Base-by-base conservation (phyloP, 2,797 vertebrate species). In the Rallus crepitans region DNA sequence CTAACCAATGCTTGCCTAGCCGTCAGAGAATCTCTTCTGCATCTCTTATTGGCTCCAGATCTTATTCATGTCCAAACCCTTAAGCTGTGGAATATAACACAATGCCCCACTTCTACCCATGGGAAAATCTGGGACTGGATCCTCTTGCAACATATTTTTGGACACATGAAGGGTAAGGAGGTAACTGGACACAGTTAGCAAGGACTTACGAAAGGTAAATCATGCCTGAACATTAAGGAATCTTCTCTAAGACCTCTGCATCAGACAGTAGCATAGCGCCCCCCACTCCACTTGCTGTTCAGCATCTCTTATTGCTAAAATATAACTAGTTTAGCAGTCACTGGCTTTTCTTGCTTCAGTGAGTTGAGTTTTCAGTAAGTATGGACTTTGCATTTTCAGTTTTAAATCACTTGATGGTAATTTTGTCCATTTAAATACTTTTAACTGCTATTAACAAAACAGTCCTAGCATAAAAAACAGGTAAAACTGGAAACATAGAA, bases 331-430 rank as follows among this genome's bases (percentile, higher is more conserved):
- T 16, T 5, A 69, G 48, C 15, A 59, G 17, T 59, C 23, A 82
- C 3, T 47, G 1, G 0, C 14, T 83, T 50, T 66, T 55, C 31
- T 72, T 50, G 6, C 73, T 55, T 56, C 0, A 0, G 8, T 18
- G 20, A 86, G 19, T 33, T 63, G 9, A 89, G 8, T 42, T 42
- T 42, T 17, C 12, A 71, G 20, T 88, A 88, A 57, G 8, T 11
- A 72, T 3, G 30, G 37, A 63, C 39, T 61, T 92, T 16, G 11
- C 11, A n/a, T 90, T 75, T 90, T 68, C 48, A 25, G 28, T 35
- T 94, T 93, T 65, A 63, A 92, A 85, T 19, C 69, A 47, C 25
- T 23, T 39, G 28, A 61, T 27, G 8, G 12, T 10, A 31, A 7
- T 33, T 78, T 86, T 61, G 92, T 56, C 35, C 31, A 57, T 73